Base-by-base conservation (phyloP, 2,888 invertebrate species). In the Aleiodes testaceus region DNA sequence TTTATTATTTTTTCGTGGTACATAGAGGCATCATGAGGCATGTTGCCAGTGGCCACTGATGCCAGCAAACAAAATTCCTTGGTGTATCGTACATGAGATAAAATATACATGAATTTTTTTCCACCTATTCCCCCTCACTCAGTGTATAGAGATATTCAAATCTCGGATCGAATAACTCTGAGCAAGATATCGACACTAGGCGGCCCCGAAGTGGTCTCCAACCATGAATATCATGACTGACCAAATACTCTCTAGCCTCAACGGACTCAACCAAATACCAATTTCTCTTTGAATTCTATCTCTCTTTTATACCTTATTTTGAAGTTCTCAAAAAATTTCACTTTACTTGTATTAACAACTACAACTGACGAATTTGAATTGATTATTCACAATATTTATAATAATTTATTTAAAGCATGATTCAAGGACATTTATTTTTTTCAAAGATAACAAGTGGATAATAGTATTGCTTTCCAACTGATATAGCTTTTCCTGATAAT, bases 221-320 rank as follows among this genome's bases (percentile, higher is more conserved):
- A 81, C 85, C 86, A 86, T 87, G 87, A 87, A 87, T 87, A 87
- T 84, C 85, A 84, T 86, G 84, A 84, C 83, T 85, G 85, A 85
- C 85, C 85, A 82, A 85, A 79, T 82, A 71, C 65, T 70, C 65
- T 70, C 30, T 42, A 42, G 26, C 53, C 55, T 55, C 67, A 45
- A 55, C 36, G 55, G 67, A 67, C 55, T 26, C 12, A 36, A 20
- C n/a, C 14, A 59, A 36, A 59, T 64, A 18, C 49, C 30, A 22
- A 42, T 49, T 50, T 50, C 49, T 30, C 50, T 47, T 30, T 26
- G 30, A 47, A 45, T 36, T 6, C 36, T 9, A 42, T 16, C 6
- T 30, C 36, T 36, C 6, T 36, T 9, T 11, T 11, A 1, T 36
- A 9, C 36, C 9, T 36, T 36, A 36, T 36, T 9, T 2, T 36